phyloP scores from a whole-genome alignment of 2,888 invertebrate species.

The Seira sanloemensis region DNA sequence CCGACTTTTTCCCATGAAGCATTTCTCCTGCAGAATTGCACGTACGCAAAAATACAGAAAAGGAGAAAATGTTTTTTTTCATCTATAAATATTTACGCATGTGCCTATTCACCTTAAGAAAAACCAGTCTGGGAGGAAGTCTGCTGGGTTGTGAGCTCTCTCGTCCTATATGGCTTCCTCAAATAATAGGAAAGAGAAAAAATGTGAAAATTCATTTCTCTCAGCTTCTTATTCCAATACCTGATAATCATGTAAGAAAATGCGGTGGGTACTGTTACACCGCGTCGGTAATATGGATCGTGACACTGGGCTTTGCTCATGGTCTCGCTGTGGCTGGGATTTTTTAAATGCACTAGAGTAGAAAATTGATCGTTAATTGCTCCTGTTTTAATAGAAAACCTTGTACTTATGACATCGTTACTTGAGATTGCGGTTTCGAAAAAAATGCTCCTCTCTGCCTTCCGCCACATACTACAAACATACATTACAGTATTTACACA shows the following conservation, averaged over 20 bases:
- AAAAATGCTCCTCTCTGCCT: too few species aligned
- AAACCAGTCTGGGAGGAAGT: constrained; percentile 56
- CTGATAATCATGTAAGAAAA: constrained; percentile 12
- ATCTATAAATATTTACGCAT: background rate
- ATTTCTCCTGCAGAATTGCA: background rate
- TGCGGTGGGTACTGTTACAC: constrained; percentile 33
- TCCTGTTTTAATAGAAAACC: too few species aligned
- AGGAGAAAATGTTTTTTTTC: background rate
- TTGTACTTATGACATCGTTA: too few species aligned
- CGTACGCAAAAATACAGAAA: background rate
- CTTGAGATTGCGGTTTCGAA: too few species aligned
- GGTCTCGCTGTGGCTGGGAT: too few species aligned
- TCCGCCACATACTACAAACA: too few species aligned
- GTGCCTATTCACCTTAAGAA: constrained; percentile 1
- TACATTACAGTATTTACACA: too few species aligned
- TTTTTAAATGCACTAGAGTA: too few species aligned
- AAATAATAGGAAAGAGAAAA: constrained; percentile 5
- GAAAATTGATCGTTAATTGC: constrained; percentile 44
- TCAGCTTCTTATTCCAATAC: too few species aligned
- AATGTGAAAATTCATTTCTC: background rate
- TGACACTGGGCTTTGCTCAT: too few species aligned
- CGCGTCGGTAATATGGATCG: constrained; percentile 50
- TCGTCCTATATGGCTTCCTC: constrained; percentile 40
- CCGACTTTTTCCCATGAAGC: constrained; percentile 12
- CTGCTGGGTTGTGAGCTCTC: too few species aligned